A percentile compares a stretch with the other conserved stretches of the same genome.
Conservation (phyloP, 2,113 vertebrate species). For the Phalacrocorax carbo region DNA sequence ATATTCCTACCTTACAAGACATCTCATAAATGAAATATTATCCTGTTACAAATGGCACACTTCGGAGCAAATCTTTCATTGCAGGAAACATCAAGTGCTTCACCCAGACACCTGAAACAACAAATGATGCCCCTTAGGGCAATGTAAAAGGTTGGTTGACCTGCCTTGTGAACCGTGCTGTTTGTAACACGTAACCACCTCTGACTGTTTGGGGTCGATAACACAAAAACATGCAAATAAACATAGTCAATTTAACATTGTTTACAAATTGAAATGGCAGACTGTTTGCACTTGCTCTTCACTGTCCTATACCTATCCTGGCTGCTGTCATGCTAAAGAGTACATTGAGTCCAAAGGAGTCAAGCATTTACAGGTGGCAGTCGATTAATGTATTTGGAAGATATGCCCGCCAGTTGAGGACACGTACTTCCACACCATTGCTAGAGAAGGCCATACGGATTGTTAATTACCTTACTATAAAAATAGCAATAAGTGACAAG, state of each 20-base stretch:
- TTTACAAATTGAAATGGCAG: neutral
- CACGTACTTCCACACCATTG: neutral
- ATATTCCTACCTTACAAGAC: neutral
- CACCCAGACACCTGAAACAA: neutral
- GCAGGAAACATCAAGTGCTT: neutral
- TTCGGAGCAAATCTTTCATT: neutral
- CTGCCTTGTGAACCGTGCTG: neutral
- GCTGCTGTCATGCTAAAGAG: neutral
- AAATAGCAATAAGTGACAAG: neutral
- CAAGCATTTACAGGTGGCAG: neutral
- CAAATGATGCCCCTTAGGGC: neutral
- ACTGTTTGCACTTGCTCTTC: neutral
- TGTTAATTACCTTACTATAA: neutral
- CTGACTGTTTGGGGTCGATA: neutral
- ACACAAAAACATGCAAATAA: neutral
- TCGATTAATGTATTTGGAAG: rapidly evolving
- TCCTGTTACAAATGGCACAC: neutral
- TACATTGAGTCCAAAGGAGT: neutral
- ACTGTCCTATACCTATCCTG: neutral
- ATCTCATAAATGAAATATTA: neutral
- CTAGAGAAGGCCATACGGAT: neutral
- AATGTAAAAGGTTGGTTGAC: neutral
- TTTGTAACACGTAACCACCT: neutral
- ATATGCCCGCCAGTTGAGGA: neutral
- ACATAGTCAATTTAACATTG: neutral